phyloP scores from a whole-genome alignment of 2,797 vertebrate genomes.

The Austrolebias charrua region DNA sequence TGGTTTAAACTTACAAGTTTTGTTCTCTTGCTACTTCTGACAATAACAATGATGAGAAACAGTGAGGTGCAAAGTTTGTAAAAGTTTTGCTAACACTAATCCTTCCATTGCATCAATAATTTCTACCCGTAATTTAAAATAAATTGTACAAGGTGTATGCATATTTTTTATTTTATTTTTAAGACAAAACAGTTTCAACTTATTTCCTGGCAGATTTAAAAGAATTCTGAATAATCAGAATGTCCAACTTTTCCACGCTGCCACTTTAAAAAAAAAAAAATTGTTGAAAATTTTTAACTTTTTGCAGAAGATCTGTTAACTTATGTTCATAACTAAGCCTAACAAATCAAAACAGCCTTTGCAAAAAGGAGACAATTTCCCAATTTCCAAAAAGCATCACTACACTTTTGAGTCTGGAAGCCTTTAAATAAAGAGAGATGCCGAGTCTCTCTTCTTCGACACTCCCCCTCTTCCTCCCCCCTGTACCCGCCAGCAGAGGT shows the following conservation, averaged over 20 bases:
- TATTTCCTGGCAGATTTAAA: background rate
- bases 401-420: constrained; percentile 5
- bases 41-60: constrained; percentile 18
- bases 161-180: background rate
- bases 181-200: background rate
- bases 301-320: constrained; percentile 6
- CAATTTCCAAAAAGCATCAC: constrained; percentile 7
- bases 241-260: constrained; percentile 13
- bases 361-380: background rate
- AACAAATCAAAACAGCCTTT: background rate
- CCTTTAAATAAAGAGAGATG: constrained; percentile 38
- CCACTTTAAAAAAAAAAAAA: too few relatives aligned
- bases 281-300: too few relatives aligned
- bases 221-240: constrained; percentile 6
- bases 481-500: constrained; percentile 20
- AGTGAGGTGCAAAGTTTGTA: background rate
- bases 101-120: constrained; percentile 1
- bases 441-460: constrained; percentile 30
- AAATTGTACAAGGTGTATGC: background rate
- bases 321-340: background rate
- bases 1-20: constrained; percentile 3
- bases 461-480: constrained; percentile 2
- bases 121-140: background rate
- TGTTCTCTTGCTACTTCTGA: constrained; percentile 12
- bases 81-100: constrained; percentile 4